Percentiles rank a stretch among this genome's conserved stretches.
These are phyloP conservation scores for Watersipora subatra DNA, from an alignment of 1,140 invertebrate genomes.

Conservation along the genomic window DNA sequence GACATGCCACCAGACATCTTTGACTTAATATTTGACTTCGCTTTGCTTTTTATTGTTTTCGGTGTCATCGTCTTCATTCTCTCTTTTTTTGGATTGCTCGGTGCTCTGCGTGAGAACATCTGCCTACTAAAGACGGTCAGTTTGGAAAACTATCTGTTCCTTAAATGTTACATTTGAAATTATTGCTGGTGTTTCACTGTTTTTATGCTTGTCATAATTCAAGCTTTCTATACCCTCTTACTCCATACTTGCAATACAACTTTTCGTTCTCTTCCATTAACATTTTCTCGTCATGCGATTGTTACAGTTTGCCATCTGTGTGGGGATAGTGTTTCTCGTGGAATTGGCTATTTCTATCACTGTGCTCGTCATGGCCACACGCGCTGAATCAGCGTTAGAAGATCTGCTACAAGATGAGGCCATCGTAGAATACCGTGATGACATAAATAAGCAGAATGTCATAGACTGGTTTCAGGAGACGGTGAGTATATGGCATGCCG, in stretches of 20 bases:
- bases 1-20: conserved; percentile 66
- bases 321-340: conserved; percentile 72
- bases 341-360: conserved; percentile 65
- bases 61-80: conserved; percentile 77
- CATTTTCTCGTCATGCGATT: too few species aligned
- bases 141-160: conserved; percentile 18
- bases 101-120: conserved; percentile 82
- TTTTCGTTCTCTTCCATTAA: too few species aligned
- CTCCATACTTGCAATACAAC: too few species aligned
- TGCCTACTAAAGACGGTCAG: conserved; percentile 80
- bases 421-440: conserved; percentile 74
- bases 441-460: conserved; percentile 77
- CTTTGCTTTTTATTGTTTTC: conserved; percentile 69
- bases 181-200: background rate
- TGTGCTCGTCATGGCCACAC: conserved; percentile 14
- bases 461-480: conserved; percentile 84
- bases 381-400: conserved; percentile 48
- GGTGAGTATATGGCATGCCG: conserved; percentile 45
- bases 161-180: background rate
- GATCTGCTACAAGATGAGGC: conserved; percentile 70
- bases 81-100: conserved; percentile 76
- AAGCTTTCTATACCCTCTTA: too few species aligned
- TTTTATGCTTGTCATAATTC: conserved; percentile 58
- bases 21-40: conserved; percentile 79
- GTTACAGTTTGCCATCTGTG: conserved; percentile 68